phyloP scores from a whole-genome alignment of 1,140 invertebrate species.

The Trypoxylus dichotomus region DNA sequence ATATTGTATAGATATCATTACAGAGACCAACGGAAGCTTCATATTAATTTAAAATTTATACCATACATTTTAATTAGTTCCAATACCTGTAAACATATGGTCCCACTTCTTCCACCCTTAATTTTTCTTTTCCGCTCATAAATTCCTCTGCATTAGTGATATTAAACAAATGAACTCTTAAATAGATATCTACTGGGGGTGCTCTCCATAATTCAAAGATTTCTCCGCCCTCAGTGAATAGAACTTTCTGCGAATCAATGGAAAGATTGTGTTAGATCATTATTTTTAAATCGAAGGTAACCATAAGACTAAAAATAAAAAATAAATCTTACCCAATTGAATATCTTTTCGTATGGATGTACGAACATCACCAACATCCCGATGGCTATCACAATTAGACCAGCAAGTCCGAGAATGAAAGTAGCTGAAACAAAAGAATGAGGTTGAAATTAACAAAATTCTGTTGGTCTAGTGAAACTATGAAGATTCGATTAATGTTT shows the following conservation, averaged over 20 bases:
- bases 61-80: background rate
- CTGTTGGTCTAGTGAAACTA: too few species aligned
- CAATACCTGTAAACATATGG: constrained; percentile 88
- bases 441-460: too few species aligned
- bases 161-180: constrained; percentile 87
- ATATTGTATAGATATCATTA: too few species aligned
- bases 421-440: constrained; percentile 57
- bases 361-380: constrained; percentile 64
- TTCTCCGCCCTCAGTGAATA: constrained; percentile 71
- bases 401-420: constrained; percentile 66
- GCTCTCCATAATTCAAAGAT: constrained; percentile 84
- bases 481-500: too few species aligned
- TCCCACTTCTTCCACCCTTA: constrained; percentile 78
- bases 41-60: too few species aligned
- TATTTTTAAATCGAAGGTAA: too few species aligned
- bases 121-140: constrained; percentile 68
- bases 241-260: constrained; percentile 65
- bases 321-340: constrained; percentile 62
- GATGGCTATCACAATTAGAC: constrained; percentile 63
- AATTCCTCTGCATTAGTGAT: constrained; percentile 83
- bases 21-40: too few species aligned
- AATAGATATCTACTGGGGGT: constrained; percentile 80
- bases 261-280: constrained; percentile 30
- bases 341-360: constrained; percentile 73
- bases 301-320: background rate